Conservation (phyloP, 2,113 vertebrate genomes). For the Mormyrus iriodes region DNA sequence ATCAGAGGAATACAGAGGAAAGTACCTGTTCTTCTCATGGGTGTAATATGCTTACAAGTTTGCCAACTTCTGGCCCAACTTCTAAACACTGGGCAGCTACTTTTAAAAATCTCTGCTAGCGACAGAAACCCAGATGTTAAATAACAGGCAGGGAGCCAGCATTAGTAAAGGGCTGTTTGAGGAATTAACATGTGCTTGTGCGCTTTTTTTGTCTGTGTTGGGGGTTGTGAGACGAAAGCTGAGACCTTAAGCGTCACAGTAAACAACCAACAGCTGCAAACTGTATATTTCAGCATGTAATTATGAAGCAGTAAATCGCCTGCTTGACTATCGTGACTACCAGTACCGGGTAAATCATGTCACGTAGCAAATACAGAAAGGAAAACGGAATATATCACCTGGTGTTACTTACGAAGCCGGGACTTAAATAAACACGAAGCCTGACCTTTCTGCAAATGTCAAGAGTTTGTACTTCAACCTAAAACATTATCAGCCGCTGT, state of each 20-base stretch:
- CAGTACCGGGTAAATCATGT: background rate
- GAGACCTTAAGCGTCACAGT: background rate
- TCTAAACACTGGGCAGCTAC: background rate
- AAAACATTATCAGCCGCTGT: conserved; percentile 53
- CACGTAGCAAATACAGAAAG: background rate
- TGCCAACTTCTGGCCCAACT: background rate
- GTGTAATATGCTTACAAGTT: background rate
- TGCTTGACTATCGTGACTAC: background rate
- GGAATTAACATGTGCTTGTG: background rate
- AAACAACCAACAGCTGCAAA: background rate
- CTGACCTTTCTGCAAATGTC: conserved; percentile 58
- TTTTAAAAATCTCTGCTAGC: background rate
- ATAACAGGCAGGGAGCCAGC: background rate
- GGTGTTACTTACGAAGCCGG: background rate
- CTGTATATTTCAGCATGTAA: background rate
- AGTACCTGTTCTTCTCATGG: background rate
- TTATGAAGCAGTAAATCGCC: background rate
- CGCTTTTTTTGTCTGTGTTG: background rate
- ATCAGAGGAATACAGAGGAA: background rate
- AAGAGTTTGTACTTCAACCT: conserved; percentile 50
- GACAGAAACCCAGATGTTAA: background rate
- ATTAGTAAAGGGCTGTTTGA: background rate
- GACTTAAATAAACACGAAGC: conserved; percentile 44
- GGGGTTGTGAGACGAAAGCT: background rate
- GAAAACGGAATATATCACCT: background rate